Evolutionary conservation across 2,888 invertebrate species (phyloP).

Genomic region (Phalera bucephala): DNA sequence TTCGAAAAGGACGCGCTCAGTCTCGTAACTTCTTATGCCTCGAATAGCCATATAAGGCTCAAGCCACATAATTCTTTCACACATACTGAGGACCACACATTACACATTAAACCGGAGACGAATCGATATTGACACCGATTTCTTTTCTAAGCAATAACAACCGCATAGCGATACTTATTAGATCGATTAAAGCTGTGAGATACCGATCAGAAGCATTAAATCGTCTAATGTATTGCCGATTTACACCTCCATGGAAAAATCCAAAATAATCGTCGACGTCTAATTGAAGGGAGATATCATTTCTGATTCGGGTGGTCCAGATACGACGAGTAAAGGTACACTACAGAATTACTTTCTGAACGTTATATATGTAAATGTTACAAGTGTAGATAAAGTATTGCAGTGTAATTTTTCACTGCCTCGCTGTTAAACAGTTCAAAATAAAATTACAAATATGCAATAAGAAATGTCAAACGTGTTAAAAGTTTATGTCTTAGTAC

Average conservation of each 20-base stretch:
- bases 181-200: constrained; percentile 53
- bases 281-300: constrained; percentile 31
- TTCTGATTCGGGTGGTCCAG: constrained; percentile 28
- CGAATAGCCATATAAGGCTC: constrained; percentile 29
- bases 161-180: constrained; percentile 55
- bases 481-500: constrained; percentile 63
- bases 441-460: constrained; percentile 41
- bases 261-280: constrained; percentile 31
- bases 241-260: constrained; percentile 45
- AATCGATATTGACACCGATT: constrained; percentile 51
- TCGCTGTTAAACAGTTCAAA: constrained; percentile 44
- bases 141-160: constrained; percentile 48
- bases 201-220: constrained; percentile 58
- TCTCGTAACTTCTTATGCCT: constrained; percentile 21
- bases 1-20: constrained; percentile 17
- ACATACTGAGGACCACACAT: constrained; percentile 64
- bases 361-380: constrained; percentile 18
- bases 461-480: constrained; percentile 55
- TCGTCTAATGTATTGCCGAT: constrained; percentile 53
- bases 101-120: constrained; percentile 45
- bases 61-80: constrained; percentile 45
- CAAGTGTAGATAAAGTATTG: constrained; percentile 33
- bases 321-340: constrained; percentile 17
- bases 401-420: constrained; percentile 43
- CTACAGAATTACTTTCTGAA: constrained; percentile 18